phyloP scores from a whole-genome alignment of 1,140 invertebrate genomes.

The Nymphalis io region DNA sequence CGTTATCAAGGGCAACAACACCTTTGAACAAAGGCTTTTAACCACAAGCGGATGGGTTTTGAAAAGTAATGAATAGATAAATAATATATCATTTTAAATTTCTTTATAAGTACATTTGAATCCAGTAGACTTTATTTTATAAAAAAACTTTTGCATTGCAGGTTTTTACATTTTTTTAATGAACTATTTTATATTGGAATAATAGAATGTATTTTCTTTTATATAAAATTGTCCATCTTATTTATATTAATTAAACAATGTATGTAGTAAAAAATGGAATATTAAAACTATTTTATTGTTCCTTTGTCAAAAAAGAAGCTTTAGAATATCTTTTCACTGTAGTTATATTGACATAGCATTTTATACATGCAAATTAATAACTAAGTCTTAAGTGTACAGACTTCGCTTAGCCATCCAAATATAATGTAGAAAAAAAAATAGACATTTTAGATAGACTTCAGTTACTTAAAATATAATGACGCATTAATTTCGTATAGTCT shows the following conservation, averaged over 20 bases:
- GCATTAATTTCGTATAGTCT: slow-evolving; percentile 34
- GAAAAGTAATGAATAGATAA: no score
- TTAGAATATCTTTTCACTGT: slow-evolving; percentile 25
- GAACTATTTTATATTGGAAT: not conserved
- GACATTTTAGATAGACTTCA: slow-evolving; percentile 40
- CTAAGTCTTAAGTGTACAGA: slow-evolving; percentile 37
- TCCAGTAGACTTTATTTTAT: no score
- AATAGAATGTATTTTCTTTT: not conserved
- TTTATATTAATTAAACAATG: not conserved
- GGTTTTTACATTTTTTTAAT: no score
- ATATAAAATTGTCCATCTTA: not conserved
- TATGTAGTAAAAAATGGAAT: slow-evolving; percentile 8
- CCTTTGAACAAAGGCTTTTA: not conserved
- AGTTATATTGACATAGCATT: slow-evolving; percentile 31
- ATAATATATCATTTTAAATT: no score
- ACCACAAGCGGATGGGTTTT: no score
- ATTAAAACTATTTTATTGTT: slow-evolving; percentile 27
- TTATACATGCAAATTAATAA: slow-evolving; percentile 32
- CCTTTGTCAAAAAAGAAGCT: slow-evolving; percentile 32
- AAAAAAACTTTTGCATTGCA: no score
- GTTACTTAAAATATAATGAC: slow-evolving; percentile 57
- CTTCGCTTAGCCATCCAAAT: slow-evolving; percentile 54
- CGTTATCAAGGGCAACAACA: not conserved
- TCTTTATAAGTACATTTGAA: no score
- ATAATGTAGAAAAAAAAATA: slow-evolving; percentile 40